Conservation (phyloP, 2,113 vertebrate genomes). For the Rhinogobius similis region DNA sequence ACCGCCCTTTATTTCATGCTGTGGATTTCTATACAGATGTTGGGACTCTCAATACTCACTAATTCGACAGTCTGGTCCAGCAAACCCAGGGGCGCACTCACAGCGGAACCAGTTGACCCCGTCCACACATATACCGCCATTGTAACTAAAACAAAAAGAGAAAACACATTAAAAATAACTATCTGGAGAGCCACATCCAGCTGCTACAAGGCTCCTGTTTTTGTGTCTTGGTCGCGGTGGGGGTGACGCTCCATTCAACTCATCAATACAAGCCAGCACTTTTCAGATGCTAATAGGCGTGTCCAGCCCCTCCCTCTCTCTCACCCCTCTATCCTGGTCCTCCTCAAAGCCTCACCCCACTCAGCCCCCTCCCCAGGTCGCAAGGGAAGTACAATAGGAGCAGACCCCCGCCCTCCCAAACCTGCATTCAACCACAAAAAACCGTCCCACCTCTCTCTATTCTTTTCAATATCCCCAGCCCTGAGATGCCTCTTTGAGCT, state of each 20-base stretch:
- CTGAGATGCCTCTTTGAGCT: constrained; percentile 65
- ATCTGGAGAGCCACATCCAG: constrained; percentile 49
- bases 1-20: background rate
- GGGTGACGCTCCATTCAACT: constrained; percentile 57
- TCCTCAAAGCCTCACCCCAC: constrained; percentile 57
- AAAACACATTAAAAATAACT: constrained; percentile 25
- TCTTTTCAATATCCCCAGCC: constrained; percentile 48
- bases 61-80: constrained; percentile 95
- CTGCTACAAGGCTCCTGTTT: constrained; percentile 51
- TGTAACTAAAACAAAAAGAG: constrained; percentile 81
- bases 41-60: constrained; percentile 82
- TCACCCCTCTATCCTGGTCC: constrained; percentile 48
- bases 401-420: constrained; percentile 37
- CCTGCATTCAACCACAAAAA: constrained; percentile 61
- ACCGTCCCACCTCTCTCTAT: constrained; percentile 49
- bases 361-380: constrained; percentile 55
- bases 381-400: constrained; percentile 66
- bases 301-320: constrained; percentile 57
- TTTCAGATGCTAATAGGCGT: constrained; percentile 78
- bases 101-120: constrained; percentile 98
- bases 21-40: background rate
- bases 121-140: constrained; percentile 93
- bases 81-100: constrained; percentile 91
- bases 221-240: constrained; percentile 17
- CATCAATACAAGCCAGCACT: constrained; percentile 74